Evolutionary conservation across 2,797 vertebrate species (phyloP).

Genomic region (Molossus alvarezi): DNA sequence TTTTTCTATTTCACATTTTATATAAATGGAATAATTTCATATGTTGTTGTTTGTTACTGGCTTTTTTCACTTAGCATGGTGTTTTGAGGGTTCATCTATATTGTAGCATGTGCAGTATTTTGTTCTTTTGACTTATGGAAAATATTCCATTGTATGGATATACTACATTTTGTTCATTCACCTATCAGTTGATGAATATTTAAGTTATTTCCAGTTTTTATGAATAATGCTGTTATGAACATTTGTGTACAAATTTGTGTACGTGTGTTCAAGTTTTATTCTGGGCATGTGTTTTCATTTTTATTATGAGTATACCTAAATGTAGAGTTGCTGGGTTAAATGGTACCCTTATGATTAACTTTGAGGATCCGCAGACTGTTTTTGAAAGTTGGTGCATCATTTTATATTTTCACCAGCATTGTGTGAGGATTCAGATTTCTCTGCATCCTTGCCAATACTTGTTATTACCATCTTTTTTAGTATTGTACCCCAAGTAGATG

Average conservation of each 20-base stretch:
- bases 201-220: neutral
- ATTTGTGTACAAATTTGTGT: neutral
- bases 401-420: neutral
- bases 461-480: neutral
- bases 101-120: neutral
- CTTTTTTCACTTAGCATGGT: neutral
- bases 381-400: neutral
- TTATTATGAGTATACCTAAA: neutral
- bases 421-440: neutral
- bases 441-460: neutral
- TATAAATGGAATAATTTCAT: neutral
- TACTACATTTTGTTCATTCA: neutral
- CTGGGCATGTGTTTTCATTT: neutral
- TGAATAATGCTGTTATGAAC: neutral
- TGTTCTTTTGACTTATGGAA: neutral
- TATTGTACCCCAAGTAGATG: neutral
- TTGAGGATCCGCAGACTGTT: neutral
- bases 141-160: neutral
- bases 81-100: neutral
- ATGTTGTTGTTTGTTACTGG: neutral
- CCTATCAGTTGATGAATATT: neutral
- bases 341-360: constrained; percentile 4
- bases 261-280: neutral
- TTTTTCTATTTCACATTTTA: neutral
- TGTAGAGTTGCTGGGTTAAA: neutral